phyloP scores from a whole-genome alignment of 2,113 vertebrate genomes.

The Caloenas nicobarica region DNA sequence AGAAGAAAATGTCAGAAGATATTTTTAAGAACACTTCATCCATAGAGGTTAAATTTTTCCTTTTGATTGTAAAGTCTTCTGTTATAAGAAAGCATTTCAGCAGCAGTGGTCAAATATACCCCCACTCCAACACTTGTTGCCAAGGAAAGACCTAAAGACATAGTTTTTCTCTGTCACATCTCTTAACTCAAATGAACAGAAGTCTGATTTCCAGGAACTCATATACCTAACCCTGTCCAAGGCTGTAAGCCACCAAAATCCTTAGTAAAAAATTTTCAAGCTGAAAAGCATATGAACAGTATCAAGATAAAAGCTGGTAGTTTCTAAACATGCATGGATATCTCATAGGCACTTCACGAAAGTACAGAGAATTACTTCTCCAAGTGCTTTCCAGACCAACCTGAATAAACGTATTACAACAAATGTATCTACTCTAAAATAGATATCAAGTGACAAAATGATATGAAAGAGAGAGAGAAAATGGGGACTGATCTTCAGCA shows the following conservation, averaged over 20 bases:
- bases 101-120: not conserved
- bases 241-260: not conserved
- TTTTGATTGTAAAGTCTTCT: not conserved
- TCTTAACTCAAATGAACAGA: not conserved
- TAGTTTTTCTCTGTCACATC: not conserved
- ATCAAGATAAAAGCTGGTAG: not conserved
- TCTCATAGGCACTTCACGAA: not conserved
- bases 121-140: not conserved
- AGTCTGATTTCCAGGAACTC: not conserved
- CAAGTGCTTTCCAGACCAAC: not conserved
- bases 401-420: not conserved
- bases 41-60: not conserved
- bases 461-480: not conserved
- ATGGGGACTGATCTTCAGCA: not conserved
- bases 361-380: not conserved
- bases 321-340: fast-evolving
- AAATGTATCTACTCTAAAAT: not conserved
- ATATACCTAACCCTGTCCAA: not conserved
- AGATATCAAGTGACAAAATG: not conserved
- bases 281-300: not conserved
- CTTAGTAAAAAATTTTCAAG: not conserved
- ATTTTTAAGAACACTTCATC: constrained; percentile 30
- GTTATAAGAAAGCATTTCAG: not conserved
- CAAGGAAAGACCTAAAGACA: not conserved
- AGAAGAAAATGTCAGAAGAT: constrained; percentile 54